A percentile compares a stretch with the other conserved stretches of the same genome.
Conservation (phyloP, 30 jellyfish, hydroid and myxozoan genomes). For the Aurelia aurita region DNA sequence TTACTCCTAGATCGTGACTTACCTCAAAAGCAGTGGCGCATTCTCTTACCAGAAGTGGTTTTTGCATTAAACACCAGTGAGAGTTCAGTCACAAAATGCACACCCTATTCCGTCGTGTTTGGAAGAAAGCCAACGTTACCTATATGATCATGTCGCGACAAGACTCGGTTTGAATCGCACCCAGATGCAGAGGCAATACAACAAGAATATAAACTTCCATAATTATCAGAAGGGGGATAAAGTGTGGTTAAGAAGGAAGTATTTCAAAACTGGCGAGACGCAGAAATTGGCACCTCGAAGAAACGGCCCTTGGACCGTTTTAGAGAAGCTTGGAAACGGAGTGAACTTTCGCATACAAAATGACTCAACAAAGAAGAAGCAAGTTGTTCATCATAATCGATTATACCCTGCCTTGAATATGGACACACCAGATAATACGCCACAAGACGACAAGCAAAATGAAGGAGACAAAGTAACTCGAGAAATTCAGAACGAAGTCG, state of each 20-base stretch:
- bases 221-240: no score
- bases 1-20: neutral
- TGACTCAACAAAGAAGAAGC: constrained; percentile 16
- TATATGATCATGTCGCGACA: neutral
- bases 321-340: constrained; percentile 45
- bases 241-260: no score
- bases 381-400: constrained; percentile 43
- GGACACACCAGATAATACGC: no score
- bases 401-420: neutral
- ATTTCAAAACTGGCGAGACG: no score
- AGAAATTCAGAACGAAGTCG: no score
- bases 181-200: no score
- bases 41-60: neutral
- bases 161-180: no score
- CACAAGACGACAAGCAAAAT: no score
- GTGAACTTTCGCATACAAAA: constrained; percentile 23
- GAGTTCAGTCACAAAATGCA: constrained; percentile 47
- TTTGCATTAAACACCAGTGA: constrained; percentile 53
- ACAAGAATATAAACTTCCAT: no score
- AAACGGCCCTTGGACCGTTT: constrained; percentile 50
- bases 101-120: constrained; percentile 33
- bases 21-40: neutral
- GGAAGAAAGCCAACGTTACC: no score
- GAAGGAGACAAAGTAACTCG: no score
- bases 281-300: constrained; percentile 14